Conservation (phyloP, 2,113 vertebrate species). For the Neolamprologus modestus region DNA sequence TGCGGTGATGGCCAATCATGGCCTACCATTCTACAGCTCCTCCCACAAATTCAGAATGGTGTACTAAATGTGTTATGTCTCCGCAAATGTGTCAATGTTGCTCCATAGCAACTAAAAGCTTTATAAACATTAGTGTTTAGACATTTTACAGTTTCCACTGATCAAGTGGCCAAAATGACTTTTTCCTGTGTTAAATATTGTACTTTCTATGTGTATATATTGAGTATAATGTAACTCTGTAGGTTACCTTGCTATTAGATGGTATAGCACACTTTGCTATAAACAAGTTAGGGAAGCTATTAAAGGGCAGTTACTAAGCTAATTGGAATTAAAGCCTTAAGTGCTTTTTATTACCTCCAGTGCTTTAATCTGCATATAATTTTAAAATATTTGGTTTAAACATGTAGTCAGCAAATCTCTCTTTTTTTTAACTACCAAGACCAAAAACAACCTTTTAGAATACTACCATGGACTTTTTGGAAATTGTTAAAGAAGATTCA, state of each 20-base stretch:
- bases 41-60: neutral
- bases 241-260: neutral
- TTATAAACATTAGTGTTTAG: neutral
- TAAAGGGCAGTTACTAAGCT: neutral
- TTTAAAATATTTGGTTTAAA: neutral
- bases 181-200: neutral
- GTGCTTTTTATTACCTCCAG: neutral
- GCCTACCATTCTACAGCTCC: neutral
- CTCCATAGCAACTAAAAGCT: neutral
- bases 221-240: neutral
- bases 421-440: neutral
- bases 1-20: neutral
- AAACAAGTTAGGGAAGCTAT: neutral
- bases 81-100: neutral
- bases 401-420: neutral
- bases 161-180: neutral
- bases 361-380: neutral
- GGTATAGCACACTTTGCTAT: neutral
- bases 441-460: neutral
- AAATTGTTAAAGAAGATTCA: neutral
- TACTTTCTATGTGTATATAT: neutral
- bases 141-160: neutral
- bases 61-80: neutral
- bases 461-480: neutral
- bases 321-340: neutral